Evolutionary conservation across 2,888 invertebrate species (phyloP).

Genomic region (Orchestes rusci): DNA sequence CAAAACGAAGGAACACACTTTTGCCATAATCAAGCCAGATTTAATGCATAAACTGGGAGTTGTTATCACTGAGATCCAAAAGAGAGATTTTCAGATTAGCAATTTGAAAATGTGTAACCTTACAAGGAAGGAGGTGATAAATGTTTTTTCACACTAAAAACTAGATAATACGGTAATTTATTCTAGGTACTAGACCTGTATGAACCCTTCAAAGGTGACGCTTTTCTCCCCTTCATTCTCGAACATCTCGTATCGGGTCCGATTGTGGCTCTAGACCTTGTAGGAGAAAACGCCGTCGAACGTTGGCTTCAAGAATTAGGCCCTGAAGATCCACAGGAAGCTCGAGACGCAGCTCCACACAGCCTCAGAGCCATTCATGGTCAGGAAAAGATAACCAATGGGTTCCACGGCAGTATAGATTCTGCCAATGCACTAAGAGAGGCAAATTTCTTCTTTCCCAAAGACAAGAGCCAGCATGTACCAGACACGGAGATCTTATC

Average conservation of each 20-base stretch:
- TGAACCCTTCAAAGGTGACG: conserved; percentile 47
- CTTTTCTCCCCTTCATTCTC: conserved; percentile 57
- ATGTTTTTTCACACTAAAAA: too few relatives aligned
- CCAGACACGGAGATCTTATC: conserved; percentile 49
- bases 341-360: conserved; percentile 48
- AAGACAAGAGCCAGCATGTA: conserved; percentile 28
- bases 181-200: conserved; percentile 20
- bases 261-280: conserved; percentile 64
- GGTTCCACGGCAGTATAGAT: conserved; percentile 59
- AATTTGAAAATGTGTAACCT: conserved; percentile 64
- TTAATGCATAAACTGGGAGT: conserved; percentile 47
- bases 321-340: conserved; percentile 53
- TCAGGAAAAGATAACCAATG: conserved; percentile 59
- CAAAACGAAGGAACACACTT: conserved; percentile 61
- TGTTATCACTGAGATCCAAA: conserved; percentile 60
- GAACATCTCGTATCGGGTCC: conserved; percentile 61
- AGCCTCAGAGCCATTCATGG: conserved; percentile 62
- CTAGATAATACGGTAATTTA: too few relatives aligned
- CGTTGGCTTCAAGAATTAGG: conserved; percentile 56
- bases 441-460: conserved; percentile 57
- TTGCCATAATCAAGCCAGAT: conserved; percentile 68
- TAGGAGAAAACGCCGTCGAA: conserved; percentile 61
- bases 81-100: conserved; percentile 47
- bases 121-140: conserved; percentile 50
- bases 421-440: conserved; percentile 50